Conservation (phyloP, 2,113 vertebrate species). For the Orientallactaga bullata region DNA sequence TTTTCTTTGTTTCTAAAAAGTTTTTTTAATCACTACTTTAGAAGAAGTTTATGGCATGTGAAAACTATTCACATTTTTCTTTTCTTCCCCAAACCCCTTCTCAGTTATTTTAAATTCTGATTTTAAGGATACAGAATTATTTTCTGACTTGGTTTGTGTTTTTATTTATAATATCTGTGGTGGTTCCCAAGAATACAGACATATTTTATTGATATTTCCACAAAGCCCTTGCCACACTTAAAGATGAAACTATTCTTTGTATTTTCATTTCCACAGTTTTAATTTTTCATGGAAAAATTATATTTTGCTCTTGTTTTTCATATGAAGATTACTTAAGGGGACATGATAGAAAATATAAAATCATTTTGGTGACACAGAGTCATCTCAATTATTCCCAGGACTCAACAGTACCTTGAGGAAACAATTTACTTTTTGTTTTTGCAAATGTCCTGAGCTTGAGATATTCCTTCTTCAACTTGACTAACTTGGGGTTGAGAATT, state of each 20-base stretch:
- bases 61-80: background rate
- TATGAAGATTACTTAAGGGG: background rate
- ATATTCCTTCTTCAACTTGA: background rate
- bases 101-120: conserved; percentile 20
- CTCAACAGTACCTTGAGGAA: background rate
- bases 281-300: background rate
- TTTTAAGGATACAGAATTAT: background rate
- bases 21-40: background rate
- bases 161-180: background rate
- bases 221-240: background rate
- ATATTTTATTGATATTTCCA: conserved; percentile 1
- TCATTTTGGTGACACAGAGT: background rate
- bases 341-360: background rate
- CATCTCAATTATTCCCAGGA: background rate
- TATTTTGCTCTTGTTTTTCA: background rate
- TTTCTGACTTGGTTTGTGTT: background rate
- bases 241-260: background rate
- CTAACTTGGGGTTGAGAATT: background rate
- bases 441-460: background rate
- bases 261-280: conserved; percentile 24
- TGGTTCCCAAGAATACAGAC: background rate
- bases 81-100: background rate
- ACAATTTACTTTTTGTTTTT: conserved; percentile 17
- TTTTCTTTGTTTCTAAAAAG: background rate
- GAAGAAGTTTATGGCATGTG: background rate